phyloP scores from a whole-genome alignment of 2,797 vertebrate species.

The Taenioides sp. region DNA sequence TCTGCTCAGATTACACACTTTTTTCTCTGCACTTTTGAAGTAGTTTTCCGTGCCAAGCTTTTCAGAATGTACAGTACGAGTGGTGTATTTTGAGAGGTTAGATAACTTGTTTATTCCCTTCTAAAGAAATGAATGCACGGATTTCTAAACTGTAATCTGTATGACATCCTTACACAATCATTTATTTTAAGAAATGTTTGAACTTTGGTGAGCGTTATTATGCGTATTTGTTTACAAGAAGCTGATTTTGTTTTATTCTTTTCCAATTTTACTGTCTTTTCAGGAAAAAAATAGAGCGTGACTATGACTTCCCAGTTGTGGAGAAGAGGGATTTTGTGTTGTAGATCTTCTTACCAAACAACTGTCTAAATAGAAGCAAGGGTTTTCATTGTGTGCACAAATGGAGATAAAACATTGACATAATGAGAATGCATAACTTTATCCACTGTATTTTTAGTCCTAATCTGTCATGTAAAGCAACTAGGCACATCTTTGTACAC shows the following conservation, averaged over 20 bases:
- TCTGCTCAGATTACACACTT: slow-evolving; percentile 18
- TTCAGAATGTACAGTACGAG: slow-evolving; percentile 36
- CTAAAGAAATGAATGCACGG: slow-evolving; percentile 29
- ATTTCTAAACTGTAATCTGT: slow-evolving; percentile 48
- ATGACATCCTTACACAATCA: slow-evolving; percentile 44
- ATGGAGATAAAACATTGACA: slow-evolving; percentile 56
- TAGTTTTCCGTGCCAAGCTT: slow-evolving; percentile 37
- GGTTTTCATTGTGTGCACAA: slow-evolving; percentile 57
- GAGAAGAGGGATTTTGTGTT: slow-evolving; percentile 57
- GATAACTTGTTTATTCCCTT: slow-evolving; percentile 41
- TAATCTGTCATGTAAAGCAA: slow-evolving; percentile 74
- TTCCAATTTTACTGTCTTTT: slow-evolving; percentile 58
- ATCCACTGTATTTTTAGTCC: slow-evolving; percentile 70
- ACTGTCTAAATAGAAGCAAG: slow-evolving; percentile 43
- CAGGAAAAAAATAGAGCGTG: slow-evolving; percentile 72
- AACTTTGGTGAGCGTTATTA: slow-evolving; percentile 59
- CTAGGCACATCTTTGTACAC: slow-evolving; percentile 50
- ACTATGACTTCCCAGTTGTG: slow-evolving; percentile 46
- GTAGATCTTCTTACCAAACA: slow-evolving; percentile 55
- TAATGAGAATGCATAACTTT: slow-evolving; percentile 57
- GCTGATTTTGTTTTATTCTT: slow-evolving; percentile 49
- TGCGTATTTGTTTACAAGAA: slow-evolving; percentile 53
- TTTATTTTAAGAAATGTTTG: slow-evolving; percentile 52
- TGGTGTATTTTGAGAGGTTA: slow-evolving; percentile 43
- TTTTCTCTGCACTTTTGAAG: slow-evolving; percentile 29